phyloP scores from a whole-genome alignment of 2,113 vertebrate species.

The Pseudonaja textilis region DNA sequence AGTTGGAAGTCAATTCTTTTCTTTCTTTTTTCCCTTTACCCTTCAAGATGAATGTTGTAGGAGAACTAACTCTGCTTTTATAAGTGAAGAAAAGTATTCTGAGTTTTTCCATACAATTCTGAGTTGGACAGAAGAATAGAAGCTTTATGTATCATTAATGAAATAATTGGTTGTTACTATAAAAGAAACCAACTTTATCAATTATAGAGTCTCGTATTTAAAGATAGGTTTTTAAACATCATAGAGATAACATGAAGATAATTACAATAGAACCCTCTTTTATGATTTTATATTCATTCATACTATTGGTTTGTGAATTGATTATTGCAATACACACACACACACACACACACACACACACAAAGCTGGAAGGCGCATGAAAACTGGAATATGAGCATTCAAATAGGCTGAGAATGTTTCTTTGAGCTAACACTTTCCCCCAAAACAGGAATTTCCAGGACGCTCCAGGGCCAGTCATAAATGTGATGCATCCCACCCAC shows the following conservation, averaged over 20 bases:
- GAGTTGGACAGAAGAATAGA: not conserved
- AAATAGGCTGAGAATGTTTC: not conserved
- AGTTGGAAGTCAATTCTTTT: not conserved
- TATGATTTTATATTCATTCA: not conserved
- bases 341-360: no score
- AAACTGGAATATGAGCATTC: not conserved
- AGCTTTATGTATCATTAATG: not conserved
- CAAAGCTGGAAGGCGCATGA: accelerated
- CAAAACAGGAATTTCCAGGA: not conserved
- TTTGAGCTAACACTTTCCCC: not conserved
- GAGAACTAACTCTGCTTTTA: not conserved
- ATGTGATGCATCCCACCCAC: not conserved
- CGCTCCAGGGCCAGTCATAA: not conserved
- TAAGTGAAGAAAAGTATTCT: not conserved
- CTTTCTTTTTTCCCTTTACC: not conserved
- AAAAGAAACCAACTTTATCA: not conserved
- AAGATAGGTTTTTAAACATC: not conserved
- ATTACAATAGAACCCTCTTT: not conserved
- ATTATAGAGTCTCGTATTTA: not conserved
- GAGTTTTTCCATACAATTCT: not conserved
- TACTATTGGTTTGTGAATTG: not conserved
- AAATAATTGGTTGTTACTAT: not conserved
- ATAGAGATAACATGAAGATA: not conserved
- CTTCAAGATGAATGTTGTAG: not conserved
- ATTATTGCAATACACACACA: not conserved